phyloP scores from a whole-genome alignment of 2,113 vertebrate species.

The Myocastor coypus region DNA sequence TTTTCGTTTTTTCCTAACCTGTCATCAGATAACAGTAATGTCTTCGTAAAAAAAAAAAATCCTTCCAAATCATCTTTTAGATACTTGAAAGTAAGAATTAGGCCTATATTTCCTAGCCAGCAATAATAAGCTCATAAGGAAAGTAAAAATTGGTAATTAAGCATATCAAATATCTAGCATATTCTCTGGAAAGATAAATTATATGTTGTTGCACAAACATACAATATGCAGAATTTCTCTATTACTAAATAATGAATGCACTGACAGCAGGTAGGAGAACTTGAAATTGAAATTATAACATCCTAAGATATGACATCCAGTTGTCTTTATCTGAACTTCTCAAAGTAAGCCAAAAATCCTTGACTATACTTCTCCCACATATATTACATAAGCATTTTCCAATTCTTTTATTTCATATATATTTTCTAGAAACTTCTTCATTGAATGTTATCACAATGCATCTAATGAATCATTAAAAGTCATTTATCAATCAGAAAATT shows the following conservation, averaged over 20 bases:
- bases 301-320: conserved; percentile 18
- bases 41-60: conserved; percentile 69
- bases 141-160: conserved; percentile 81
- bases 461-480: background rate
- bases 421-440: conserved; percentile 29
- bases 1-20: conserved; percentile 58
- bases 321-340: conserved; percentile 46
- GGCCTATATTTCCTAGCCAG: conserved; percentile 73
- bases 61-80: conserved; percentile 59
- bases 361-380: background rate
- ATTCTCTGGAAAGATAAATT: conserved; percentile 77
- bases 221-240: conserved; percentile 76
- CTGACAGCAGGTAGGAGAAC: conserved; percentile 48
- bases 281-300: conserved; percentile 64
- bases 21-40: conserved; percentile 75
- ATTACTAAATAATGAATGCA: conserved; percentile 66
- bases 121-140: conserved; percentile 69
- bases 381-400: conserved; percentile 13
- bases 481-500: background rate
- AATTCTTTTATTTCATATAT: background rate
- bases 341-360: conserved; percentile 51
- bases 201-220: conserved; percentile 71
- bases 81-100: conserved; percentile 73
- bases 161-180: conserved; percentile 73
- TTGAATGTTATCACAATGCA: background rate